Base-by-base conservation (phyloP, 1,140 invertebrate genomes). In the Philotrypesis tridentata region DNA sequence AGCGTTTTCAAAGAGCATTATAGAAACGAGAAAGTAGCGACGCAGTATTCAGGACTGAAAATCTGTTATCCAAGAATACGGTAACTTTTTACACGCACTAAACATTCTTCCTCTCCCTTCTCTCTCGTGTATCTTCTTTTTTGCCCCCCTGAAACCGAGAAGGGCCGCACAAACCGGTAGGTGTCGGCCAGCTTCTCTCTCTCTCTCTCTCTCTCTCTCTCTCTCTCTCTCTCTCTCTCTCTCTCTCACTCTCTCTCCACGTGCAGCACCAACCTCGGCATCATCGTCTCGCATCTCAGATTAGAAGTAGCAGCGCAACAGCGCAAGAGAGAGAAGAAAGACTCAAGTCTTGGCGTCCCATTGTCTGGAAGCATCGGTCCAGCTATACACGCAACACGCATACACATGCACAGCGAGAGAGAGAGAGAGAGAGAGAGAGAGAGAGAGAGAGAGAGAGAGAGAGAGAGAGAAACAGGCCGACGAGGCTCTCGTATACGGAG, bases 281-380 rank as follows among this genome's bases (percentile, higher is more conserved):
- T 14, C 21, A 55, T 55, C 14, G 67, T 8, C 67, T 70, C 31
- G 48, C 79, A 23, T 27, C 55, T 43, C n/a, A 68, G 71, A 73
- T 65, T 72, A 80, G 79, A 70, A 55, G 12, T 0, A 55, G 21
- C 48, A n/a, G 43, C 14, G 12, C 17, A 21, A 21, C 48, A 55
- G 48, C 21, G 6, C 33, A 37, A 37, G 77, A 82, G 82, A 63
- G 79, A 80, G 37, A 82, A 75, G 37, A 60, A 80, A 48, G 74
- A 48, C 48, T 55, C 55, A n/a, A 63, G 73, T 71, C 78, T 85
- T 85, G 89, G 88, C 88, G 88, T 89, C 88, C 87, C 86, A 90
- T 90, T 90, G 88, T 90, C 88, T 90, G 88, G 87, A 79, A 68
- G 67, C 8, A 65, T 27, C 70, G 70, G 37, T 83, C 75, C 81